Evolutionary conservation across 2,113 vertebrate species (phyloP).

Genomic region (Hucho hucho): DNA sequence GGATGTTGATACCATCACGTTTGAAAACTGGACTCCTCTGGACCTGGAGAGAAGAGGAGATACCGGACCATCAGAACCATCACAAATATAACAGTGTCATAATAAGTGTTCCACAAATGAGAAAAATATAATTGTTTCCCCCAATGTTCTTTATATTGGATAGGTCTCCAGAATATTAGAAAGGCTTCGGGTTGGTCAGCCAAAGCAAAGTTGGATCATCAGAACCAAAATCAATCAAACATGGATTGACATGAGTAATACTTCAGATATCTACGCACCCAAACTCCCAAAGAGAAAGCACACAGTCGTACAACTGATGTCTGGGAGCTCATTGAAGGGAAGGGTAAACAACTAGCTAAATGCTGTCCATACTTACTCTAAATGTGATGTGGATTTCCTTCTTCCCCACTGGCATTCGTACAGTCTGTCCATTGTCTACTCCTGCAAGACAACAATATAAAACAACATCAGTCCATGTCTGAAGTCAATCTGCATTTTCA

Average conservation of each 20-base stretch:
- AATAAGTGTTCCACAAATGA: too few relatives aligned
- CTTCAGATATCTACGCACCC: too few relatives aligned
- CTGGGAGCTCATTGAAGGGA: not conserved
- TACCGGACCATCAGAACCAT: not conserved
- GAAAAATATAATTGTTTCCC: too few relatives aligned
- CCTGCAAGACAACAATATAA: constrained; percentile 66
- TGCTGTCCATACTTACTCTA: constrained; percentile 73
- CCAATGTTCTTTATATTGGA: too few relatives aligned
- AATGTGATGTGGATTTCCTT: constrained; percentile 92
- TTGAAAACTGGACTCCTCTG: constrained; percentile 88
- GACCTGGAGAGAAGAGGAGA: constrained; percentile 74
- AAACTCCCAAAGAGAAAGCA: too few relatives aligned
- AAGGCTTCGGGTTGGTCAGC: too few relatives aligned
- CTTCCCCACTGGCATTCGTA: constrained; percentile 87
- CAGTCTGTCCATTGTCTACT: constrained; percentile 90
- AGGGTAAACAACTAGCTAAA: not conserved
- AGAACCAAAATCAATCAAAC: not conserved
- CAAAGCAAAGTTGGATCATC: not conserved
- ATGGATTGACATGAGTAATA: too few relatives aligned
- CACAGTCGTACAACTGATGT: too few relatives aligned
- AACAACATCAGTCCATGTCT: not conserved
- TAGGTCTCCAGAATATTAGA: too few relatives aligned
- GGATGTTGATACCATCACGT: constrained; percentile 86
- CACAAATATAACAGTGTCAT: too few relatives aligned
- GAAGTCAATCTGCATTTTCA: not conserved